Conservation (phyloP, 2,888 invertebrate genomes). For the Epinotia ramella region DNA sequence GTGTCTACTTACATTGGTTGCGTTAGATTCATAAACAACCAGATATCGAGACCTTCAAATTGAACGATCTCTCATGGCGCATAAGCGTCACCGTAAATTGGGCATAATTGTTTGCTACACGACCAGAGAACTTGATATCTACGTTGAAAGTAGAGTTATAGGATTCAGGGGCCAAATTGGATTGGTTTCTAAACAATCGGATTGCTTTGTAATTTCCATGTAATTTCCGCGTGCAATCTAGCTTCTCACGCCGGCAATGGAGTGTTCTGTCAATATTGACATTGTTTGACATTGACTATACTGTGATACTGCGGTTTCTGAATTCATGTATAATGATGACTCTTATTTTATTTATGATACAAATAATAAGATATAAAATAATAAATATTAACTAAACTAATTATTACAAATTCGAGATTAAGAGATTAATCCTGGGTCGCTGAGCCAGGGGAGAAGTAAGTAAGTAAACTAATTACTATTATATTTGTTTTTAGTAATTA, state of each 20-base stretch:
- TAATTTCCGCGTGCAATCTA: constrained; percentile 11
- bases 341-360: not conserved
- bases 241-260: constrained; percentile 15
- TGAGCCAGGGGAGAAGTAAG: no score
- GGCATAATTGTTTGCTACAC: not conserved
- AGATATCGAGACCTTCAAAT: not conserved
- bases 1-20: no score
- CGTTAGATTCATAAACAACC: not conserved
- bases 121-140: not conserved
- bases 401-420: no score
- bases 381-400: no score
- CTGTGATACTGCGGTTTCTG: not conserved
- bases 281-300: constrained; percentile 13
- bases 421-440: no score
- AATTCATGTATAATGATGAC: not conserved
- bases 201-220: constrained; percentile 24
- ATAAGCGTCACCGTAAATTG: constrained; percentile 24
- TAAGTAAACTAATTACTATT: no score
- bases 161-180: not conserved
- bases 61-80: not conserved
- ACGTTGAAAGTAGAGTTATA: not conserved
- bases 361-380: no score
- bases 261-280: constrained; percentile 33
- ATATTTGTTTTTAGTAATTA: no score
- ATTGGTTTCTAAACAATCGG: constrained; percentile 5